Conservation (phyloP, 2,797 vertebrate genomes). For the Acrossocheilus wenchowensis region DNA sequence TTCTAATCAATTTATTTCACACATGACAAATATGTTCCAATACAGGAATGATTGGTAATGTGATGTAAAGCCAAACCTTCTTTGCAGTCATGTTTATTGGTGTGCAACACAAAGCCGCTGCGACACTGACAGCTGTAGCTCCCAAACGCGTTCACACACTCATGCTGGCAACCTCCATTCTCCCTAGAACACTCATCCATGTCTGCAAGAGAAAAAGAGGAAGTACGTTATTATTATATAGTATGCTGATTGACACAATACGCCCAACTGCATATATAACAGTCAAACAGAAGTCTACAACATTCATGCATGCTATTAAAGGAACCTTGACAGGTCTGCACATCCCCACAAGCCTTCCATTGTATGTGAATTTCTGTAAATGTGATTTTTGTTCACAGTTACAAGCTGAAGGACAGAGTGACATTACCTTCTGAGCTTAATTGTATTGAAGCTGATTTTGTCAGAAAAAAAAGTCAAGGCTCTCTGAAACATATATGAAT, state of each 20-base stretch:
- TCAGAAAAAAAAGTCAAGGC: neutral
- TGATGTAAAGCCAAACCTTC: conserved; percentile 80
- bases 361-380: neutral
- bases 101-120: conserved; percentile 93
- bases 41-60: neutral
- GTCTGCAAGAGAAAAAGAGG: conserved; percentile 75
- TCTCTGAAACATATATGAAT: neutral
- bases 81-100: conserved; percentile 98
- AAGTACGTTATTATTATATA: neutral
- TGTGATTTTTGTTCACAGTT: neutral
- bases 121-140: conserved; percentile 98
- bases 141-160: conserved; percentile 96
- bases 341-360: neutral
- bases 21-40: neutral
- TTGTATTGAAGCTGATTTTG: neutral
- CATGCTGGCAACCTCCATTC: conserved; percentile 96
- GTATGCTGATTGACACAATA: neutral
- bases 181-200: conserved; percentile 98
- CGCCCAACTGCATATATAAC: no score
- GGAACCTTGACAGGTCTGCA: neutral
- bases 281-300: neutral
- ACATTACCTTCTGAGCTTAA: neutral
- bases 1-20: neutral
- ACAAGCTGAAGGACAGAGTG: neutral
- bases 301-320: neutral